These are phyloP conservation scores for Brevimyrus niger DNA, from an alignment of 2,113 vertebrate genomes.

Conservation along the genomic window DNA sequence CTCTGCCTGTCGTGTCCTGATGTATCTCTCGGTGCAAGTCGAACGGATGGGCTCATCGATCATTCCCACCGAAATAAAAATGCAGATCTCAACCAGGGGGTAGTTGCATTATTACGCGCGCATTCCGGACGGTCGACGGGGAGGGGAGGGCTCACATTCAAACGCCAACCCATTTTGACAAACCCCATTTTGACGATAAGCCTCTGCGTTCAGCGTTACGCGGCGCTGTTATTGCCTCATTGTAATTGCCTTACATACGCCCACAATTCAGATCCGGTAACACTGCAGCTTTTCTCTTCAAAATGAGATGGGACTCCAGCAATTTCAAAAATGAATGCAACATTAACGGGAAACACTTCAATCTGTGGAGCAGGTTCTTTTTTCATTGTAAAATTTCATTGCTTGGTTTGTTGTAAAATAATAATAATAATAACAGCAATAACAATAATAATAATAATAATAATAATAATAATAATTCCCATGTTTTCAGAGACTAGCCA, in stretches of 20 bases:
- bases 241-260: neutral
- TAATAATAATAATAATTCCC: neutral
- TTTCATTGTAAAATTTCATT: neutral
- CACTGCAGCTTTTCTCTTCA: neutral
- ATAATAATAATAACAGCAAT: neutral
- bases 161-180: neutral
- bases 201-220: neutral
- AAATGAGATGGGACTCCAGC: neutral
- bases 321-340: constrained; percentile 25
- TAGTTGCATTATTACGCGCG: constrained; percentile 45
- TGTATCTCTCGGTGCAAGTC: constrained; percentile 61
- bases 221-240: neutral
- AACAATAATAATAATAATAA: neutral
- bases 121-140: constrained; percentile 48
- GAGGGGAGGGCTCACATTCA: constrained; percentile 19
- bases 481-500: neutral
- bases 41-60: constrained; percentile 69
- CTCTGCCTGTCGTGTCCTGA: constrained; percentile 59
- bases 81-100: constrained; percentile 48
- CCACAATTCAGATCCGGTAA: neutral
- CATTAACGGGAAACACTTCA: constrained; percentile 33
- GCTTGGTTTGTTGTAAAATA: neutral
- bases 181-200: neutral
- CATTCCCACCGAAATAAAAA: constrained; percentile 58
- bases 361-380: neutral